Base-by-base conservation (phyloP, 2,113 vertebrate genomes). In the Cryptotis parvus region DNA sequence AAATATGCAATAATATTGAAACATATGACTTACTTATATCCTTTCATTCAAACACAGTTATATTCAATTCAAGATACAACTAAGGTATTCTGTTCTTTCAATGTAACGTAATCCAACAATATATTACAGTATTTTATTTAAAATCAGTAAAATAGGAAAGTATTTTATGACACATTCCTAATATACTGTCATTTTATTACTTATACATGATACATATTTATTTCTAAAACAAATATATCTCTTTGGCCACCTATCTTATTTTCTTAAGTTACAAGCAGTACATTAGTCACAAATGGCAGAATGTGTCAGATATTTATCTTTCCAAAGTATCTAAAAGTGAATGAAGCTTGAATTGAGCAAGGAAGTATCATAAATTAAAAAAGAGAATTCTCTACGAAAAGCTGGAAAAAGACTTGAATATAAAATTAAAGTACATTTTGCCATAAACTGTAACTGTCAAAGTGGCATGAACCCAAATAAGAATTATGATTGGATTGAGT, bases 141-240 rank as follows among this genome's bases (percentile, higher is more conserved):
- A 89, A 66, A 75, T 93, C 69, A 80, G 79, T 84, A 95, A 97
- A 95, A 89, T 87, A 75, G 16, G 49, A 96, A 93, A 93, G 55
- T 41, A 89, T 77, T 94, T 92, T 93, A 92, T 93, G 81, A 74
- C 33, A 37, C 68, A 86, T 86, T 93, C 94, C 31, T 89, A 94
- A 89, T 91, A 94, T 84, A 88, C 22, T 83, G 68, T 94, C 94
- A 93, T 95, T 95, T 96, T 96, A 96, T 95, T 93, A 93, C 92
- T 94, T 92, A 89, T 95, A 87, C 93, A 95, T 90, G 88, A 95
- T 96, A 95, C 90, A 89, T 96, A 95, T 96, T 96, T 96, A 96
- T 94, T 95, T 84, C 66, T 87, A 89, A 93, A 84, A 77, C 66
- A 90, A 90, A 91, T 92, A 83, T 83, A 94, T 94, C 61, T 94